Base-by-base conservation (phyloP, 2,113 vertebrate genomes). In the Zeus faber region DNA sequence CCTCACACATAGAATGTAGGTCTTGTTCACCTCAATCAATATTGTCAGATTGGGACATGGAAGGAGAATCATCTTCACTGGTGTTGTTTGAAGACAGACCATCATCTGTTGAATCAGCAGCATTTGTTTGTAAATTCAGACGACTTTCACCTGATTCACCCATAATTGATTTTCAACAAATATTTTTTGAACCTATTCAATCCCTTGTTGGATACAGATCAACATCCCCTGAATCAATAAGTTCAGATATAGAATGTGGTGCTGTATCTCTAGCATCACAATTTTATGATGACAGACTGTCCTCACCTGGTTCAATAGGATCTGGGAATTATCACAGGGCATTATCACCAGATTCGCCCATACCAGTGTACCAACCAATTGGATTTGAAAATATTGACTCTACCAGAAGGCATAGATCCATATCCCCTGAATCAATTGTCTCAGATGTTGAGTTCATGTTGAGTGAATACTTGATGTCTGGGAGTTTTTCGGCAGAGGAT, bases 341-440 rank as follows among this genome's bases (percentile, higher is more conserved):
- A 23, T 20, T 79, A 8, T 62, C 67, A 24, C 77, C 73, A 62
- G 79, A 78, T 47, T 88, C 78, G 11, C 80, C 74, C 5, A 45
- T 85, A 50, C 63, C 72, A 26, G 58, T 74, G 2, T 87, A 65
- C 23, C 71, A 27, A 45, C 18, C 23, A 24, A 9, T 5, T 39
- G 10, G 40, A 2, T 1, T 6, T 54, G 63, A 76, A 39, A 3
- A 2, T 51, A 55, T 73, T 7, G 53, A 72, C 37, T 4, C 74
- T 41, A 74, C 69, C 54, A 7, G 11, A 39, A 60, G 63, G 0
- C 74, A 62, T 63, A 58, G 72, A 57, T 82, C 86, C 48, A 1
- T 55, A 0, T 87, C 83, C 3, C 70, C 77, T 25, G 74, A 82
- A 59, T 77, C 67, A 1, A 7, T 64, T 41, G 65, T 33, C 22